Evolutionary conservation across 2,797 vertebrate genomes (phyloP).

Genomic region (Rousettus madagascariensis): DNA sequence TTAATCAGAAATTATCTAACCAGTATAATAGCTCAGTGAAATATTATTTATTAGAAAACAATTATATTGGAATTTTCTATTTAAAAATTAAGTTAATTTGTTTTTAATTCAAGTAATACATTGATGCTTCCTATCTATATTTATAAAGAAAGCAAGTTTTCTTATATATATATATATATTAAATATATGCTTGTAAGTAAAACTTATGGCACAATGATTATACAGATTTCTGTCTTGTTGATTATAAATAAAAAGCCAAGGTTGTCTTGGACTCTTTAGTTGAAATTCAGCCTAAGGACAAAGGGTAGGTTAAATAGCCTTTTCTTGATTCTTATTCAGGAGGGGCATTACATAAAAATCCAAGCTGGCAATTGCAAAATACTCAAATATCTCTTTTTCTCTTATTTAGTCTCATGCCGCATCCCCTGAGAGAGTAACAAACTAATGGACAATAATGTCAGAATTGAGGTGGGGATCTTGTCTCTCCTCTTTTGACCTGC

Average conservation of each 20-base stretch:
- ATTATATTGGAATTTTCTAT: neutral
- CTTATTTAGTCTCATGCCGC: neutral
- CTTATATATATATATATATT: neutral
- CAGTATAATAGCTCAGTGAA: neutral
- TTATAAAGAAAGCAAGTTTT: neutral
- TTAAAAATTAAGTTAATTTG: constrained; percentile 49
- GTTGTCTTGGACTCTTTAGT: neutral
- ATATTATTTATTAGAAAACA: neutral
- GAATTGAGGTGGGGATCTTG: neutral
- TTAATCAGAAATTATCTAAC: neutral
- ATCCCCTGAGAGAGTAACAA: neutral
- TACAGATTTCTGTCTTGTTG: neutral
- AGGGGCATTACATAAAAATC: neutral
- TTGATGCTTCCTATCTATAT: neutral
- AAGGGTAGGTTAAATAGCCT: neutral
- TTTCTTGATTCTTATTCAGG: neutral
- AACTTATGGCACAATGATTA: neutral
- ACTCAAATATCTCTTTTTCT: neutral
- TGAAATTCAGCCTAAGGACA: neutral
- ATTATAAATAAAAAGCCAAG: neutral
- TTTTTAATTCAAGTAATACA: neutral
- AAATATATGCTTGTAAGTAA: neutral
- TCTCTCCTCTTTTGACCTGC: neutral
- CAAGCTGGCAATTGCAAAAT: neutral
- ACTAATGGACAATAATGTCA: neutral